Evolutionary conservation across 2,888 invertebrate genomes (phyloP).

Genomic region (Agrotis ipsilon): DNA sequence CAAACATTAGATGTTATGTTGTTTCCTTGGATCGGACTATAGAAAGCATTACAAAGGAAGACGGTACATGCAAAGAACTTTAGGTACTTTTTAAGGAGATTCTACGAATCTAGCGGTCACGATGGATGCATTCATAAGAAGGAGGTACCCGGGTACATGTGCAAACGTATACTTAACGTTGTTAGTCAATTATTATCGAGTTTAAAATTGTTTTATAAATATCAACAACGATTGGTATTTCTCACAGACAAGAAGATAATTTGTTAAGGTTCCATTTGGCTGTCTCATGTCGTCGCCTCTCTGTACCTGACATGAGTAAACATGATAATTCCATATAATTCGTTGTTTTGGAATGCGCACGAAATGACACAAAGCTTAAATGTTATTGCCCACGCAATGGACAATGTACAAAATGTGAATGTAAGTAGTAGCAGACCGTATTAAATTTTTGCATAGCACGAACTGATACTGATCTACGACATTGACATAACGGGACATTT

Average conservation of each 20-base stretch:
- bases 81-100: not conserved
- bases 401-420: constrained; percentile 52
- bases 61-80: not conserved
- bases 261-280: constrained; percentile 5
- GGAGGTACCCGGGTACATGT: not conserved
- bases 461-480: constrained; percentile 68
- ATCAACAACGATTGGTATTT: not conserved
- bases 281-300: constrained; percentile 24
- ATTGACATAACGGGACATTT: constrained; percentile 80
- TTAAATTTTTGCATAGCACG: constrained; percentile 65
- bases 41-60: not conserved
- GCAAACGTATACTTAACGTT: not conserved
- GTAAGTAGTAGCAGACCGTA: constrained; percentile 51
- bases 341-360: constrained; percentile 52
- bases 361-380: constrained; percentile 37
- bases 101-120: not conserved
- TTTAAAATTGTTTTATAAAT: not conserved
- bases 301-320: constrained; percentile 28
- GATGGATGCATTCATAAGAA: not conserved
- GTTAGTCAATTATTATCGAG: not conserved
- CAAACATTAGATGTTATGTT: constrained; percentile 2
- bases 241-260: constrained; percentile 12
- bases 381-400: constrained; percentile 51
- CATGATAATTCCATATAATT: constrained; percentile 34
- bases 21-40: constrained; percentile 11